Evolutionary conservation across 2,113 vertebrate genomes (phyloP).

Genomic region (Tiliqua scincoides): DNA sequence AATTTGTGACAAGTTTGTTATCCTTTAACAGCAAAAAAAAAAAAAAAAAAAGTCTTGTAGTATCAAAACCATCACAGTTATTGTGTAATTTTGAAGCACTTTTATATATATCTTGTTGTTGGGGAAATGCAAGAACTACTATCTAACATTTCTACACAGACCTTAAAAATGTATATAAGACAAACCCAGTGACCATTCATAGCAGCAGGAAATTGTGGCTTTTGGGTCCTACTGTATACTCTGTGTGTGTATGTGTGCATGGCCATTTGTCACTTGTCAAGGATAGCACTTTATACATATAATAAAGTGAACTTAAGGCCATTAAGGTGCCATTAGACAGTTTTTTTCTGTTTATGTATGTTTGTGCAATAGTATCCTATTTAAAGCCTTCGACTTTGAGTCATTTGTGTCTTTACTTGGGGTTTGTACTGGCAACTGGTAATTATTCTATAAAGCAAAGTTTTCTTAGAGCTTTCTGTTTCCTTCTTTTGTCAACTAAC

Average conservation of each 20-base stretch:
- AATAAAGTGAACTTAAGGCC: neutral
- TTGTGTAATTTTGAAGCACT: neutral
- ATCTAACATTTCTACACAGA: neutral
- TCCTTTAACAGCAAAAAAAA: neutral
- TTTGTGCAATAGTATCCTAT: neutral
- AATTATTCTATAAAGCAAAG: constrained; percentile 7
- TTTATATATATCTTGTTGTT: neutral
- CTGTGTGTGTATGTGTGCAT: neutral
- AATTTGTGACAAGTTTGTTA: neutral
- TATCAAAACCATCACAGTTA: neutral
- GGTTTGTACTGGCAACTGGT: neutral
- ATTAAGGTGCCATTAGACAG: neutral
- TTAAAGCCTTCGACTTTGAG: neutral
- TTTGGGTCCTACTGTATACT: neutral
- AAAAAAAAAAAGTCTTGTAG: neutral
- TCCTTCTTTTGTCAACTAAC: constrained; percentile 40
- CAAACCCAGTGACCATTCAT: neutral
- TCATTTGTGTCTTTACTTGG: neutral
- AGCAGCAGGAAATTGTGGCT: neutral
- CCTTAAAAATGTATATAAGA: neutral
- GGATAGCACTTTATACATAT: neutral
- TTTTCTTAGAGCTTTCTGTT: neutral
- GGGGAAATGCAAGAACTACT: neutral
- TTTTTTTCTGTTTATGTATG: neutral
- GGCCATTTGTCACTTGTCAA: neutral